Conservation (phyloP, 2,888 invertebrate genomes). For the Caenorhabditis afra region DNA sequence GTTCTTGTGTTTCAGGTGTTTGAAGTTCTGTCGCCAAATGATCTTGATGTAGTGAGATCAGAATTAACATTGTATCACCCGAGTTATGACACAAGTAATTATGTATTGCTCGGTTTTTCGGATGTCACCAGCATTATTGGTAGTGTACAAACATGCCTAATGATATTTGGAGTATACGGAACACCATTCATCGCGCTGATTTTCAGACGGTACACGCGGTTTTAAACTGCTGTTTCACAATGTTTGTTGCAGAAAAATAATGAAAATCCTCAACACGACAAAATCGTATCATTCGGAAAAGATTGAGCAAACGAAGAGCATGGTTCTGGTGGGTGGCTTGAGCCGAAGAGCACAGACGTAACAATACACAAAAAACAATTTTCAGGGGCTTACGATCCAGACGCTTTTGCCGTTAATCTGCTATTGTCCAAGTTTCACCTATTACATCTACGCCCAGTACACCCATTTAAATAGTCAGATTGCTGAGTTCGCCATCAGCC, state of each 20-base stretch:
- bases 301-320: conserved; percentile 43
- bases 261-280: conserved; percentile 36
- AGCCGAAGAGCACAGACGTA: too few species aligned
- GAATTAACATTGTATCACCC: conserved; percentile 21
- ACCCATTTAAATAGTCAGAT: conserved; percentile 1
- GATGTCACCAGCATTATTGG: conserved; percentile 18
- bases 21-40: conserved; percentile 23
- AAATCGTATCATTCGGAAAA: conserved; percentile 30
- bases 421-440: conserved; percentile 35
- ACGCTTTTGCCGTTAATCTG: conserved; percentile 33
- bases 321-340: conserved; percentile 9
- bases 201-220: conserved; percentile 16
- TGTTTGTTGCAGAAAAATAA: conserved; percentile 27
- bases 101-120: conserved; percentile 34
- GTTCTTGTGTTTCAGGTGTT: conserved; percentile 5
- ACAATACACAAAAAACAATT: not conserved
- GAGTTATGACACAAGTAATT: conserved; percentile 23
- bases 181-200: conserved; percentile 39
- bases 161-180: conserved; percentile 30
- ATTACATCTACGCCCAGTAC: conserved; percentile 36
- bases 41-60: not conserved
- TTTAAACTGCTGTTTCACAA: too few species aligned
- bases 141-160: conserved; percentile 5
- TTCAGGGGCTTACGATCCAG: conserved; percentile 49
- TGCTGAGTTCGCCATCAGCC: conserved; percentile 29